Evolutionary conservation across 2,888 invertebrate genomes (phyloP).

Genomic region (Escarpia spicata): DNA sequence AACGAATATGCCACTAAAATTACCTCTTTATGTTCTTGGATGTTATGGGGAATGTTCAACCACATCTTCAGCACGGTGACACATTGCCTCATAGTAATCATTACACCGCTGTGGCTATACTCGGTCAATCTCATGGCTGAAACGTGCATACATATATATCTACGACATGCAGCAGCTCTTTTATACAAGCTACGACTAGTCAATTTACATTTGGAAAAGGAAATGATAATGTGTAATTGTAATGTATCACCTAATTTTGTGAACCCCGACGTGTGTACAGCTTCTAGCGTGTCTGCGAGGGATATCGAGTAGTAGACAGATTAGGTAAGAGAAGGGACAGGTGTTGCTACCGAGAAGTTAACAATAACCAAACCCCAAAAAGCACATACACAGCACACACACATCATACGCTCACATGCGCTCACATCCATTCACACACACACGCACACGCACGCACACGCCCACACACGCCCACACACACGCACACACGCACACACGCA

Average conservation of each 20-base stretch:
- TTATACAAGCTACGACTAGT: too few species aligned
- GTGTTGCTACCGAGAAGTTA: too few species aligned
- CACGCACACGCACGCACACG: not conserved
- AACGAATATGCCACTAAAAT: not conserved
- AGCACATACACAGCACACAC: too few species aligned
- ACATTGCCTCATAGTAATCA: not conserved
- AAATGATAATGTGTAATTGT: too few species aligned
- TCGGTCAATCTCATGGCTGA: not conserved
- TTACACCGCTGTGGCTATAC: not conserved
- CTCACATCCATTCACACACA: slow-evolving; percentile 1
- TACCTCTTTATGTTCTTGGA: not conserved
- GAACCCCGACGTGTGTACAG: too few species aligned
- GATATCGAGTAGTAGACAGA: too few species aligned
- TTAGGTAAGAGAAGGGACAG: too few species aligned
- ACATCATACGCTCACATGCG: not conserved
- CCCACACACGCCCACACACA: slow-evolving; percentile 14
- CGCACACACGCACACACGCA: not conserved
- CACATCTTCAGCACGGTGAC: not conserved
- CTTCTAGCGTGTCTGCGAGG: too few species aligned
- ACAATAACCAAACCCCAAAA: too few species aligned
- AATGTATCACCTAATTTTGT: too few species aligned
- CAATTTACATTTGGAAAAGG: too few species aligned
- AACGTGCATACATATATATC: not conserved
- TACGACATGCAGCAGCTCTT: too few species aligned
- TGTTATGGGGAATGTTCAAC: not conserved